Evolutionary conservation across 92 coral and sea anemone genomes (phyloP).

Genomic region (Zoanthus sociatus): DNA sequence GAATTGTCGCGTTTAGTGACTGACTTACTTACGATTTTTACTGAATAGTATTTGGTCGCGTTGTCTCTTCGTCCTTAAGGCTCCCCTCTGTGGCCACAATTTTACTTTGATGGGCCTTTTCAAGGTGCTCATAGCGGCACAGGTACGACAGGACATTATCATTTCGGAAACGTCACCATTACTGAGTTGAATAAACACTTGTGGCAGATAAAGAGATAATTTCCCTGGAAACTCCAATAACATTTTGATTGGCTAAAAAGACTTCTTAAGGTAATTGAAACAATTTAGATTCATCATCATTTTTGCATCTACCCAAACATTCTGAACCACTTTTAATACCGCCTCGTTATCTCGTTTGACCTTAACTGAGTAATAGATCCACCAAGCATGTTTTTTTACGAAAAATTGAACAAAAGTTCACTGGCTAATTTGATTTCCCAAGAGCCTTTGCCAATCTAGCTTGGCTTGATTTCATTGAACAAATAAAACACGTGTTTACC

Average conservation of each 20-base stretch:
- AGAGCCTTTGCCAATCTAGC: background rate
- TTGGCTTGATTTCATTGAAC: background rate
- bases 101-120: conserved; percentile 39
- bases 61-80: conserved; percentile 29
- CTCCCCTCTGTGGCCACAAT: conserved; percentile 46
- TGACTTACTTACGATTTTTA: conserved; percentile 27
- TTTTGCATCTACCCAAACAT: conserved; percentile 17
- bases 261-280: conserved; percentile 6
- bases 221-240: conserved; percentile 52
- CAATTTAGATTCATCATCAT: conserved; percentile 26
- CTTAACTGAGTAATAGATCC: background rate
- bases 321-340: conserved; percentile 8
- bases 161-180: conserved; percentile 51
- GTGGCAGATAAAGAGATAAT: conserved; percentile 44
- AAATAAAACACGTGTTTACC: conserved; percentile 23
- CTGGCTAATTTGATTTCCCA: background rate
- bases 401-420: no score
- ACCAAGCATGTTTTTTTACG: no score
- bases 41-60: background rate
- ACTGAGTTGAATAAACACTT: conserved; percentile 47
- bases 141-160: conserved; percentile 51
- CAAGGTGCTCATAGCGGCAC: conserved; percentile 49
- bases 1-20: background rate
- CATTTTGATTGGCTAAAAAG: background rate
- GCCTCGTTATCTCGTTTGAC: conserved; percentile 10